Evolutionary conservation across 2,113 vertebrate species (phyloP).

Genomic region (Austrofundulus limnaeus): DNA sequence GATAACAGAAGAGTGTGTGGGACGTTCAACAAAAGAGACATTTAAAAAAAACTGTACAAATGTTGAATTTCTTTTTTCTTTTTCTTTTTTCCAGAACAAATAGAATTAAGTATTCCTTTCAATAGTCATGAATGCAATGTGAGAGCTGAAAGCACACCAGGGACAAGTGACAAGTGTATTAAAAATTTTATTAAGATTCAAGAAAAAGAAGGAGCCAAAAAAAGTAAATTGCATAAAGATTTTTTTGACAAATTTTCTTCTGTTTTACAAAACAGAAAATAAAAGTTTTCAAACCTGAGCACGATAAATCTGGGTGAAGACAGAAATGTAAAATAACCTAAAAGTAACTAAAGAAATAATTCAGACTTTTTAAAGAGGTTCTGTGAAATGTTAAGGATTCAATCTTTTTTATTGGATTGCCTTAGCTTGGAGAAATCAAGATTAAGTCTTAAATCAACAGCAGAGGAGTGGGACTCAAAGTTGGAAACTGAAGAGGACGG

Average conservation of each 20-base stretch:
- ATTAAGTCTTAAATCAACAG: too few species aligned
- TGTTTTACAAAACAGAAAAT: neutral
- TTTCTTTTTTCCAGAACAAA: constrained; percentile 50
- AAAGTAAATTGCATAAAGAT: neutral
- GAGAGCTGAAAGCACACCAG: constrained; percentile 40
- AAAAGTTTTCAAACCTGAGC: neutral
- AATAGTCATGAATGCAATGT: constrained; percentile 19
- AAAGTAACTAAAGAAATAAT: too few species aligned
- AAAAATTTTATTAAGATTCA: constrained; percentile 31
- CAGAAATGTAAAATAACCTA: too few species aligned
- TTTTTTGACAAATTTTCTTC: neutral
- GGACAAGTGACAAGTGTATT: constrained; percentile 1
- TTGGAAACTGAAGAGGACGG: too few species aligned
- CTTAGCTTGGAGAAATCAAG: too few species aligned
- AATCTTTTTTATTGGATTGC: too few species aligned
- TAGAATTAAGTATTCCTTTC: constrained; percentile 48
- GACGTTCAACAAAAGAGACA: constrained; percentile 15
- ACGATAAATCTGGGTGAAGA: neutral
- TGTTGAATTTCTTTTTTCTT: constrained; percentile 55
- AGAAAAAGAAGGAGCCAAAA: neutral
- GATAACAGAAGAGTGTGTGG: neutral
- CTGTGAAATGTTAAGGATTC: too few species aligned
- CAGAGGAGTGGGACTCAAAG: too few species aligned
- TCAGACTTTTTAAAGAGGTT: too few species aligned
- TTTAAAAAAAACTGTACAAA: constrained; percentile 45